Conservation (phyloP, 2,113 vertebrate species). For the Tursiops truncatus region DNA sequence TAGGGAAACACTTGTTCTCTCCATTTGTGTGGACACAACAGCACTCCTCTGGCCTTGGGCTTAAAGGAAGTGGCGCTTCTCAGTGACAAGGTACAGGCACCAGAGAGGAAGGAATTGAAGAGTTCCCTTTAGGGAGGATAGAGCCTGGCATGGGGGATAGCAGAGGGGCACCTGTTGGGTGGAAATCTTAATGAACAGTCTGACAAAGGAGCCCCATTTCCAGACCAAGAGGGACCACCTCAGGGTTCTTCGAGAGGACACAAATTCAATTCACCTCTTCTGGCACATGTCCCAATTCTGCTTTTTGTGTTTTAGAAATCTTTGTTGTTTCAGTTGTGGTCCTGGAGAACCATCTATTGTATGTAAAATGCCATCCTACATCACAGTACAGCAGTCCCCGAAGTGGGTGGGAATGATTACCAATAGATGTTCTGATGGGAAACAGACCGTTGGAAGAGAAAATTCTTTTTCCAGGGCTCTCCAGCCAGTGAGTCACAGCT, state of each 20-base stretch:
- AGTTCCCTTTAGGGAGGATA: background rate
- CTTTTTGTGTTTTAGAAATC: background rate
- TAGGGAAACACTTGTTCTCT: background rate
- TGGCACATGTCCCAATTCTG: background rate
- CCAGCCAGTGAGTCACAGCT: background rate
- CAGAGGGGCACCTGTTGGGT: background rate
- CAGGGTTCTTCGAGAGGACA: background rate
- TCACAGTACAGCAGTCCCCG: background rate
- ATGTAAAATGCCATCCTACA: background rate
- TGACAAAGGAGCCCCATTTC: background rate
- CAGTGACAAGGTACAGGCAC: background rate
- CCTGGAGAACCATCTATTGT: background rate
- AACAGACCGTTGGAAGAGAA: conserved; percentile 25
- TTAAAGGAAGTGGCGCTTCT: background rate
- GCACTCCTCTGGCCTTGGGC: background rate
- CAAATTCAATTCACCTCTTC: background rate
- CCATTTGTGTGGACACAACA: background rate
- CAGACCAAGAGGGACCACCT: background rate
- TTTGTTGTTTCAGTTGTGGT: background rate
- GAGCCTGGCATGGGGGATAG: background rate
- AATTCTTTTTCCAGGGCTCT: background rate
- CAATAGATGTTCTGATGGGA: conserved; percentile 2
- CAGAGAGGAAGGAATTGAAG: background rate
- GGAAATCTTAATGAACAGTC: background rate
- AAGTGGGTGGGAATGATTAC: background rate